A percentile compares a stretch with the other conserved stretches of the same genome.
These are phyloP conservation scores for Lepidurus apus DNA, from an alignment of 1,140 invertebrate genomes.

Conservation along the genomic window DNA sequence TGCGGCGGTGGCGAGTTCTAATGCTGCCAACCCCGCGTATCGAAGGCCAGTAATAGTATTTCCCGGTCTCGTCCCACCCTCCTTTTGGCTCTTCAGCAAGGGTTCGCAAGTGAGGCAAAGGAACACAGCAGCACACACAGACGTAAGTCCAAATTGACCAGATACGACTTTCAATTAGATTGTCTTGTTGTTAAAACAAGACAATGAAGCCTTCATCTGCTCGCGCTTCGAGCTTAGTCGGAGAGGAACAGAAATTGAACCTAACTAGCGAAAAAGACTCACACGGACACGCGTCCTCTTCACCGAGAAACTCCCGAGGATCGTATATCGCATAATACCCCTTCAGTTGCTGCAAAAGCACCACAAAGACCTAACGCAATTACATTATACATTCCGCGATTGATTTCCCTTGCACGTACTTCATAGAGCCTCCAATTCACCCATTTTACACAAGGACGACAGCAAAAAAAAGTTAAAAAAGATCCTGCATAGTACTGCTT, in stretches of 20 bases:
- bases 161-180: slow-evolving; percentile 19
- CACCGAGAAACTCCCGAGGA: too few relatives aligned
- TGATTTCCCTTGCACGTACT: too few relatives aligned
- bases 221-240: not conserved
- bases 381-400: too few relatives aligned
- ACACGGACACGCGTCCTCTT: not conserved
- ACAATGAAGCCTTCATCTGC: not conserved
- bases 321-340: too few relatives aligned
- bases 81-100: not conserved
- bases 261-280: not conserved
- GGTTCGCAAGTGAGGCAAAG: not conserved
- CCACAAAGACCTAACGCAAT: too few relatives aligned
- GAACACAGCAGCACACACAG: not conserved
- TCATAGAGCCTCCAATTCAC: too few relatives aligned
- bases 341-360: too few relatives aligned
- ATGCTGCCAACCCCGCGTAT: too few relatives aligned
- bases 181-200: slow-evolving; percentile 6
- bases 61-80: not conserved
- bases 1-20: not conserved
- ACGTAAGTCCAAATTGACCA: slow-evolving; percentile 13
- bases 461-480: too few relatives aligned
- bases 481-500: too few relatives aligned
- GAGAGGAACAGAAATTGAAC: not conserved
- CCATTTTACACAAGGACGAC: too few relatives aligned
- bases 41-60: not conserved